Base-by-base conservation (phyloP, 2,113 vertebrate species). In the Xenopus borealis region DNA sequence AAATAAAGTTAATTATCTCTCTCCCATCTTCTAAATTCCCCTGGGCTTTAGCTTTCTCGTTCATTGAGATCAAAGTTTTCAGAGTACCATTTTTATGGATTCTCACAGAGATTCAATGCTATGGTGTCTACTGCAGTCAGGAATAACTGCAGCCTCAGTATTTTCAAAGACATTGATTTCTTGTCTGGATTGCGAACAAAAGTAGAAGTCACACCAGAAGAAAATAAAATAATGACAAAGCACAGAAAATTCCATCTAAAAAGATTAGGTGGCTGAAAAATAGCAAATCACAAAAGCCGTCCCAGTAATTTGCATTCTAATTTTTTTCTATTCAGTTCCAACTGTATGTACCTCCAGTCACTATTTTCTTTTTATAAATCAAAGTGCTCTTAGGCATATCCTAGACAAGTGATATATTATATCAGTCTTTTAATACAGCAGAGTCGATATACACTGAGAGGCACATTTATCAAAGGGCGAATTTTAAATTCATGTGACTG, bases 111-210 rank as follows among this genome's bases (percentile, higher is more conserved):
- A 57, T 13, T 73, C 27, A 19, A 19, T 65, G 7, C 62, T 66
- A 46, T 12, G 69, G 19, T 20, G 1, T 59, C 70, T 61, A 11
- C 64, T 81, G 65, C 63, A 62, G 40, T 70, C 76, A 68, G 79
- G 79, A 30, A 72, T 62, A 72, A 18, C 70, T 72, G 62, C 46
- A 77, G 62, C 66, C 79, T 78, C 78, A 45, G 40, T 80, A 82
- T 75, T 84, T 69, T 82, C 82, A 80, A 40, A 7, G 33, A 8
- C 64, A 82, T 79, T 81, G 81, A 83, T 84, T 85, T 80, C 23
- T 55, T 85, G n/a, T 84, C 79, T 82, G 53, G 67, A 10, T 84
- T 57, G 67, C 66, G 72, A 80, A 65, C 12, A 73, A 63, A 83
- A 74, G 12, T 19, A 73, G 71, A 83, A 70, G 46, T 70, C 72